phyloP scores from a whole-genome alignment of 2,888 invertebrate genomes.

The Tipula unca region DNA sequence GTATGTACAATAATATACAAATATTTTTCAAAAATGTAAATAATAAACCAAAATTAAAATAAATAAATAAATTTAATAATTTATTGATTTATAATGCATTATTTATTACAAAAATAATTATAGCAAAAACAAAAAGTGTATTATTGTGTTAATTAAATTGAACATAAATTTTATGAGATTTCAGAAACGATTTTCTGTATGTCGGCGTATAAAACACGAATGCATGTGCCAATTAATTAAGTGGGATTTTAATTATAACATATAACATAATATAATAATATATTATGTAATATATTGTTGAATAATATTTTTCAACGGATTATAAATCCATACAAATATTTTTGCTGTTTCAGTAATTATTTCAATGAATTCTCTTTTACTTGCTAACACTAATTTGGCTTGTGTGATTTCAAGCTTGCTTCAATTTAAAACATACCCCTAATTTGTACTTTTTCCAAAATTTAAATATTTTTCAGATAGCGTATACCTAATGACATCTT shows the following conservation, averaged over 20 bases:
- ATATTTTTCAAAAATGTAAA: background rate
- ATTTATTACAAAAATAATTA: background rate
- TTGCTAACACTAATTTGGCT: too few species aligned
- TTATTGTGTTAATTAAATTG: slow-evolving; percentile 14
- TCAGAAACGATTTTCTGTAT: background rate
- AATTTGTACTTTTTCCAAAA: too few species aligned
- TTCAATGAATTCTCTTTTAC: too few species aligned
- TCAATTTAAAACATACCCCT: too few species aligned
- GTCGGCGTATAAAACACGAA: background rate
- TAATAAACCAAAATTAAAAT: background rate
- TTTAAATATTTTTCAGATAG: too few species aligned
- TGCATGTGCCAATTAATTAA: background rate
- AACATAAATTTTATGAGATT: background rate
- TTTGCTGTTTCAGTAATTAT: background rate
- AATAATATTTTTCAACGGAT: background rate
- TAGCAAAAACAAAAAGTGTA: background rate
- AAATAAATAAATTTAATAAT: background rate
- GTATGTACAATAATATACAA: background rate
- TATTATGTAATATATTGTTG: background rate
- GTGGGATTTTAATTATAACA: background rate
- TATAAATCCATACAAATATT: background rate
- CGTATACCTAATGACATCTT: too few species aligned
- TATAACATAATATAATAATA: background rate
- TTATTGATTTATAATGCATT: slow-evolving; percentile 1
- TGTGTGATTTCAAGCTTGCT: too few species aligned